A percentile compares a stretch with the other conserved stretches of the same genome.
phyloP scores from a whole-genome alignment of 2,888 invertebrate species.

The Endomychus coccineus region DNA sequence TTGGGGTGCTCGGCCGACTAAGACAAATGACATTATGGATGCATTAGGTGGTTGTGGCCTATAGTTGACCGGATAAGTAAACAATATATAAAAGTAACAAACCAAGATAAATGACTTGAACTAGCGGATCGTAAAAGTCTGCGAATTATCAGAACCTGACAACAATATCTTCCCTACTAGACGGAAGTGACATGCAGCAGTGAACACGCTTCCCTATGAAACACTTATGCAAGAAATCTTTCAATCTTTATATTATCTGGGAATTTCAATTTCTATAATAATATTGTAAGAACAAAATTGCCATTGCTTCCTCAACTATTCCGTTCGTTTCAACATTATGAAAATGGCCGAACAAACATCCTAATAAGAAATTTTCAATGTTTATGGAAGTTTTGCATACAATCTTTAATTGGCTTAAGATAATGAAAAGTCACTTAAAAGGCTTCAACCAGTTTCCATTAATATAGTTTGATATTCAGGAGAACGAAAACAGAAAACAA shows the following conservation, averaged over 20 bases:
- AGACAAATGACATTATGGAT: conserved; percentile 40
- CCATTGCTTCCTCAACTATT: too few relatives aligned
- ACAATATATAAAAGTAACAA: conserved; percentile 38
- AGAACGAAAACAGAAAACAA: conserved; percentile 1
- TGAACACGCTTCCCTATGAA: conserved; percentile 16
- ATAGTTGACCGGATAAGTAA: conserved; percentile 38
- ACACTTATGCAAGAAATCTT: conserved; percentile 1
- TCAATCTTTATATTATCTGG: too few relatives aligned
- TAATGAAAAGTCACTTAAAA: too few relatives aligned
- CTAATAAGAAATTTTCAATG: too few relatives aligned
- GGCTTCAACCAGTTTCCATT: too few relatives aligned
- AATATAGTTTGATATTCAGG: too few relatives aligned
- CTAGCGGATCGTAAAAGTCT: conserved; percentile 36
- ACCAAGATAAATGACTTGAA: conserved; percentile 39
- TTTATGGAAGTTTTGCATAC: too few relatives aligned
- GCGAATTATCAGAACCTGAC: conserved; percentile 24
- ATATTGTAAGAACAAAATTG: too few relatives aligned
- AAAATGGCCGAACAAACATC: too few relatives aligned
- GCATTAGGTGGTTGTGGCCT: conserved; percentile 36
- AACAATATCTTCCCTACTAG: conserved; percentile 6
- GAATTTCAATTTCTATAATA: too few relatives aligned
- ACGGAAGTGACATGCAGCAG: conserved; percentile 22
- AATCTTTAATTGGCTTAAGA: too few relatives aligned
- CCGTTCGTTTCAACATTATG: too few relatives aligned
- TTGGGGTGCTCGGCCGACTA: conserved; percentile 32